These are phyloP conservation scores for Amia ocellicauda DNA, from an alignment of 2,113 vertebrate species.

Conservation along the genomic window DNA sequence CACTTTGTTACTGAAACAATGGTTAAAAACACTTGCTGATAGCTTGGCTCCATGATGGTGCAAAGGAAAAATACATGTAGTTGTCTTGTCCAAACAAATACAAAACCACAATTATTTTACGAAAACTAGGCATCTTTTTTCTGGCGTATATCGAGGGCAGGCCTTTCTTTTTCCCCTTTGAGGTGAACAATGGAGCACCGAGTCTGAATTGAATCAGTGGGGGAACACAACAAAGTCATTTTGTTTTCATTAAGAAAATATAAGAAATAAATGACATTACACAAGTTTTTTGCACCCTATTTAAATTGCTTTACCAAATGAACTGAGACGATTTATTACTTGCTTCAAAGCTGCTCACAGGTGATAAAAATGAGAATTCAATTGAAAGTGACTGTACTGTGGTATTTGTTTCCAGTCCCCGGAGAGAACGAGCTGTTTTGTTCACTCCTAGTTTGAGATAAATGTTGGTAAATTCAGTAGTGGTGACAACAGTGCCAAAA, in stretches of 20 bases:
- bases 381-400: neutral
- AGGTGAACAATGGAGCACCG: neutral
- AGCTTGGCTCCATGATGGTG: neutral
- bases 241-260: neutral
- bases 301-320: conserved; percentile 2
- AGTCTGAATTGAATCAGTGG: neutral
- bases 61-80: neutral
- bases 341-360: neutral
- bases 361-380: neutral
- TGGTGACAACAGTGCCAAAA: no score
- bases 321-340: neutral
- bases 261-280: neutral
- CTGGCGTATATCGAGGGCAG: no score
- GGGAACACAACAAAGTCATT: neutral
- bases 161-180: no score
- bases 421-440: neutral
- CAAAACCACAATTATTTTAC: no score
- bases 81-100: conserved; percentile 2
- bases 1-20: no score
- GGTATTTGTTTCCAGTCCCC: neutral
- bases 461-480: no score
- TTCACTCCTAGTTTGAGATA: neutral
- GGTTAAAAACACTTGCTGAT: no score
- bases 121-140: no score
- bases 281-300: neutral